Conservation (phyloP, 2,113 vertebrate species). For the Phycodurus eques region DNA sequence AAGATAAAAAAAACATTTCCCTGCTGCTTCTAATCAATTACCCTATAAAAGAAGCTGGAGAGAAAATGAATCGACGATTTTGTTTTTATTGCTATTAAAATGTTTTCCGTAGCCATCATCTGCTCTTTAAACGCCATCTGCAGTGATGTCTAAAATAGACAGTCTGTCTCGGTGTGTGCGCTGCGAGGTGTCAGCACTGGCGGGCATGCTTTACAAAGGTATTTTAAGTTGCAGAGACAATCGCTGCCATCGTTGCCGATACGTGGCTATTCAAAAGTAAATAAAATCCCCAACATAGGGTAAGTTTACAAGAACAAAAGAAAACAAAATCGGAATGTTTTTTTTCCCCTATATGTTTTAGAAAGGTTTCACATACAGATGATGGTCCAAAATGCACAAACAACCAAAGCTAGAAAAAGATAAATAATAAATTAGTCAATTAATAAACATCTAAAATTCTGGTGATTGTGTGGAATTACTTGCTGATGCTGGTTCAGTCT, state of each 20-base stretch:
- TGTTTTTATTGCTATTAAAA: too few relatives aligned
- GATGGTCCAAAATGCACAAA: too few relatives aligned
- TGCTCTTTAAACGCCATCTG: neutral
- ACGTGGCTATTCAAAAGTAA: neutral
- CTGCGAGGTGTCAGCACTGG: neutral
- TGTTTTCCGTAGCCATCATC: neutral
- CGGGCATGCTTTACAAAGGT: neutral
- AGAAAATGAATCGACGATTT: too few relatives aligned
- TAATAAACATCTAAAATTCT: too few relatives aligned
- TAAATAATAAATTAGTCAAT: too few relatives aligned
- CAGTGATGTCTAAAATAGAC: neutral
- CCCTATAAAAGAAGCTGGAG: neutral
- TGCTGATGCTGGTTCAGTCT: too few relatives aligned
- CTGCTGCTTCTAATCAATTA: neutral
- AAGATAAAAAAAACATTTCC: too few relatives aligned
- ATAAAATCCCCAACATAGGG: neutral
- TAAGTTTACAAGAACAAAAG: neutral
- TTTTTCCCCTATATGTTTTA: too few relatives aligned
- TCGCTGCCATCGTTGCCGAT: neutral
- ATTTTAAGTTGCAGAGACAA: neutral
- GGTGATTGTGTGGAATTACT: too few relatives aligned
- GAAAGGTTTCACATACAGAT: too few relatives aligned
- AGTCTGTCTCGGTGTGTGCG: neutral
- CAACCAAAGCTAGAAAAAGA: too few relatives aligned
- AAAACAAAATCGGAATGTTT: too few relatives aligned